Evolutionary conservation across 2,888 invertebrate species (phyloP).

Genomic region (Agriopis aurantiaria): DNA sequence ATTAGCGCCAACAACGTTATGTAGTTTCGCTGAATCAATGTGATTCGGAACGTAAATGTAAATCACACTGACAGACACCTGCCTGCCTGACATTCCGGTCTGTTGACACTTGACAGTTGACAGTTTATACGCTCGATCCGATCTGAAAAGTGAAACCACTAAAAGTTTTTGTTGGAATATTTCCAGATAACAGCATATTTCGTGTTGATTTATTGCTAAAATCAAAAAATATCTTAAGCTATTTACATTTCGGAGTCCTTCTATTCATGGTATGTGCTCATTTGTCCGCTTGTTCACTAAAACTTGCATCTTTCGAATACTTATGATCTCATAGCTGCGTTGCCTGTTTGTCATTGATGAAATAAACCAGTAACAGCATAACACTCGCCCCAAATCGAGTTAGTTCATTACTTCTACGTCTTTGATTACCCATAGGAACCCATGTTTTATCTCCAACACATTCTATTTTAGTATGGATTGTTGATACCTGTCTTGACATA

Average conservation of each 20-base stretch:
- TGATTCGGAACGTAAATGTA: background rate
- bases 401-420: background rate
- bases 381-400: background rate
- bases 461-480: background rate
- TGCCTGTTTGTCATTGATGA: slow-evolving; percentile 33
- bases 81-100: too few species aligned
- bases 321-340: slow-evolving; percentile 43
- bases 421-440: background rate
- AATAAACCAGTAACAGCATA: slow-evolving; percentile 17
- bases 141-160: background rate
- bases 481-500: background rate
- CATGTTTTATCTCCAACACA: background rate
- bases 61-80: too few species aligned
- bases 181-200: slow-evolving; percentile 12
- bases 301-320: slow-evolving; percentile 18
- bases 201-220: slow-evolving; percentile 15
- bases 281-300: background rate
- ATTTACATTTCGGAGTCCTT: background rate
- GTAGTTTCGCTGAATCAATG: too few species aligned
- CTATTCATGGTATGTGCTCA: slow-evolving; percentile 22
- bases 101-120: background rate
- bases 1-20: too few species aligned
- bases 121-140: background rate
- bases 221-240: background rate
- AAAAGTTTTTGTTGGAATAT: slow-evolving; percentile 10